Percentiles rank a stretch among this genome's conserved stretches.
These are phyloP conservation scores for Vireo griseus DNA, from an alignment of 2,797 vertebrate genomes.

Conservation along the genomic window DNA sequence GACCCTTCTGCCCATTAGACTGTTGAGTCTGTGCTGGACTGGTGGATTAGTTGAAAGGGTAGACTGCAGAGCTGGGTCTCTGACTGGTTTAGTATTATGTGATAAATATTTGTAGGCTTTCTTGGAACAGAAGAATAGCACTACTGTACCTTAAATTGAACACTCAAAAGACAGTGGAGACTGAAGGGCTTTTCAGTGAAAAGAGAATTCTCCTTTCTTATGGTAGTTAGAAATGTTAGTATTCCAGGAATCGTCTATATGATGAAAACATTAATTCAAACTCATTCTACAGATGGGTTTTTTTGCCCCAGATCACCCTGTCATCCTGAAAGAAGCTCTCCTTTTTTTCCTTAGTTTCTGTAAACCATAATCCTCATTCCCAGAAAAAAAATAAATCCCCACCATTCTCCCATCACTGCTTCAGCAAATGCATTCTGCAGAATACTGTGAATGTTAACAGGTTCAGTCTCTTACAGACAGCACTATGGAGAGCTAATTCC, in stretches of 20 bases:
- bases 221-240: neutral
- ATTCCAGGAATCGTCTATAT: neutral
- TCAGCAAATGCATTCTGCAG: neutral
- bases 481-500: neutral
- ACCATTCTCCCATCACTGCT: neutral
- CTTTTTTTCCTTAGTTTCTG: neutral
- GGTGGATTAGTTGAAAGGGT: neutral
- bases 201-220: neutral
- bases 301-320: neutral
- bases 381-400: neutral
- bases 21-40: neutral
- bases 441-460: neutral
- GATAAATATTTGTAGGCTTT: neutral
- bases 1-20: neutral
- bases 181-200: neutral
- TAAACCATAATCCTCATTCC: neutral
- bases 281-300: neutral
- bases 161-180: neutral
- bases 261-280: neutral
- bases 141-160: neutral
- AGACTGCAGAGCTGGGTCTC: neutral
- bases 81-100: neutral
- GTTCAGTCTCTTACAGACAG: neutral
- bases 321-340: neutral
- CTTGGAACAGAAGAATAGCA: neutral